Percentiles rank a stretch among this genome's conserved stretches.
Conservation (phyloP, 1,140 invertebrate species). For the Zaprionus ornatus region DNA sequence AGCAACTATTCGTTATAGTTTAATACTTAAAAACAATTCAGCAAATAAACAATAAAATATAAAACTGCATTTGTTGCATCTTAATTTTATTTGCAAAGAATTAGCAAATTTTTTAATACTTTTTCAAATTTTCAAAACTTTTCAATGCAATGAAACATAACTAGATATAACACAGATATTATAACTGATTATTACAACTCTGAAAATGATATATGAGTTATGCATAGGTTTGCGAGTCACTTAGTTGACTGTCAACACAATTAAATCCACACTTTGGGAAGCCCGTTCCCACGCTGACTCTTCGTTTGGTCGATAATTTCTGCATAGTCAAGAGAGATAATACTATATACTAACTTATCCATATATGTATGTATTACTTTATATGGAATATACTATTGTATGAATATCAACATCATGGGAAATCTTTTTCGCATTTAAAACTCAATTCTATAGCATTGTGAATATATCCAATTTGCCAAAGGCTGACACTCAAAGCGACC, state of each 20-base stretch:
- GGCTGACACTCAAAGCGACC: slow-evolving; percentile 1
- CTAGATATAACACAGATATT: too few relatives aligned
- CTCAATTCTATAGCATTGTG: slow-evolving; percentile 4
- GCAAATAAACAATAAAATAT: too few relatives aligned
- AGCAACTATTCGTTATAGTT: too few relatives aligned
- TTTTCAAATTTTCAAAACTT: too few relatives aligned
- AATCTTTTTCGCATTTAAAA: background rate
- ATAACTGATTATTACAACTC: background rate
- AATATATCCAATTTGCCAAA: slow-evolving; percentile 28
- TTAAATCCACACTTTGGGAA: slow-evolving; percentile 8
- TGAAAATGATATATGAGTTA: background rate
- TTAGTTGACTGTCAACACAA: slow-evolving; percentile 3
- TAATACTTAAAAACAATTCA: too few relatives aligned
- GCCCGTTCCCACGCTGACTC: background rate
- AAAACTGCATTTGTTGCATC: too few relatives aligned
- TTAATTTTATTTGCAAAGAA: too few relatives aligned
- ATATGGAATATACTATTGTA: background rate
- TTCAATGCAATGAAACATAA: too few relatives aligned
- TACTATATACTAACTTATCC: background rate
- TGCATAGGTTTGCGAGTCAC: background rate
- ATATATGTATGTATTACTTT: background rate
- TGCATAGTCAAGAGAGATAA: background rate
- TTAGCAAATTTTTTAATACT: too few relatives aligned
- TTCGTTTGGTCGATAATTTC: slow-evolving; percentile 39
- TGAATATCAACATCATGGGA: background rate